A percentile compares a stretch with the other conserved stretches of the same genome.
Conservation (phyloP, 2,797 vertebrate species). For the Chelonia mydas region DNA sequence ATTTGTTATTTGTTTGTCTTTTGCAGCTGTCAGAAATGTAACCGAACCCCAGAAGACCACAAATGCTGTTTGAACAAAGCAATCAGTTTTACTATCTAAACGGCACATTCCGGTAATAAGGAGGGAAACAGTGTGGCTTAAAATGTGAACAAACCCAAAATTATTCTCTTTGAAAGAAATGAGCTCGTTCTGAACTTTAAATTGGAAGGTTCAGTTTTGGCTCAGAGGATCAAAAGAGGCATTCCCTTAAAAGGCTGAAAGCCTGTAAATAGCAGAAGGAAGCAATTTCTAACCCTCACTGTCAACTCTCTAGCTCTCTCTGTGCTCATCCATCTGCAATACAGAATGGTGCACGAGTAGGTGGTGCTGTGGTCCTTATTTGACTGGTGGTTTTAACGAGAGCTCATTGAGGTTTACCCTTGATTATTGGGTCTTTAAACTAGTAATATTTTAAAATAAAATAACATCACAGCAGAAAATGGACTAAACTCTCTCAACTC, state of each 20-base stretch:
- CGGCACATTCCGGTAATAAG: neutral
- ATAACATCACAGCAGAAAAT: neutral
- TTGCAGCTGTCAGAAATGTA: neutral
- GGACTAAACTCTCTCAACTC: neutral
- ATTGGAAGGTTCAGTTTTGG: neutral
- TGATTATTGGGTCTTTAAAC: neutral
- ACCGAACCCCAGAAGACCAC: neutral
- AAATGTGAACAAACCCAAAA: neutral
- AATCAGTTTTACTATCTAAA: neutral
- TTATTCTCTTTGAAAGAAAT: neutral
- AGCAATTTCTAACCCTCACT: neutral
- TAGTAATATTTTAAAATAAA: neutral
- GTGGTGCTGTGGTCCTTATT: neutral
- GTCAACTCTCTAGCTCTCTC: neutral
- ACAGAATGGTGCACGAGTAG: neutral
- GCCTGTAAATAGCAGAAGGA: neutral
- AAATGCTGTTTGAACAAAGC: neutral
- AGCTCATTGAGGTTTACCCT: neutral
- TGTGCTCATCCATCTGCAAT: neutral
- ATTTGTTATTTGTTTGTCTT: neutral
- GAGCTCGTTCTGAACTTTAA: neutral
- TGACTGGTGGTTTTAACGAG: neutral
- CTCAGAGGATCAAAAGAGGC: neutral
- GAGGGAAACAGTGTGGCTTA: neutral
- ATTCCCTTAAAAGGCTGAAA: rapidly evolving